Percentiles rank a stretch among this genome's conserved stretches.
Evolutionary conservation across 2,797 vertebrate species (phyloP).

Genomic region (Coranthus polyacanthus): DNA sequence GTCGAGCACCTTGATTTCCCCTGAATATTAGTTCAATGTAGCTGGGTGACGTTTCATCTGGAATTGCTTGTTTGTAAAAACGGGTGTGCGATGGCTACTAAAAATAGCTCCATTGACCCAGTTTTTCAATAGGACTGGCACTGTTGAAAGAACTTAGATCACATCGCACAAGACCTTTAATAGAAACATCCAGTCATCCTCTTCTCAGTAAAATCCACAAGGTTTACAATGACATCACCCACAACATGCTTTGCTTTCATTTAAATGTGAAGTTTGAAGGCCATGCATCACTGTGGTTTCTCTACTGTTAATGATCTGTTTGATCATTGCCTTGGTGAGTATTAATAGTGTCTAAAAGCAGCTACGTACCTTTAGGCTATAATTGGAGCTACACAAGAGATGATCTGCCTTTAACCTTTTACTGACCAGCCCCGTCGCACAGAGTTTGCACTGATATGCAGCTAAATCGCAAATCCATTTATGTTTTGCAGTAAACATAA

Average conservation of each 20-base stretch:
- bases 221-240: constrained; percentile 41
- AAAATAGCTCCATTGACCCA: constrained; percentile 86
- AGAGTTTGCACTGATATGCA: no score
- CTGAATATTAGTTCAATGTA: constrained; percentile 71
- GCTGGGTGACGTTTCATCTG: constrained; percentile 67
- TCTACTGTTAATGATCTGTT: constrained; percentile 7
- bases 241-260: constrained; percentile 29
- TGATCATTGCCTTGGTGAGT: constrained; percentile 24
- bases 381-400: background rate
- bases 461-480: no score
- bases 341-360: constrained; percentile 2
- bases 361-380: background rate
- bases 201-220: constrained; percentile 38
- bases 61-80: constrained; percentile 79
- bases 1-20: constrained; percentile 74
- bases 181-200: constrained; percentile 47
- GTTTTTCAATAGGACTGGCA: constrained; percentile 76
- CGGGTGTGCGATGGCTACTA: constrained; percentile 73
- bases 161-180: constrained; percentile 59
- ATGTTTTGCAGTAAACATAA: no score
- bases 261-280: constrained; percentile 20
- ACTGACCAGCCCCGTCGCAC: background rate
- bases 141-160: constrained; percentile 72
- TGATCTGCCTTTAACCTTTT: constrained; percentile 1
- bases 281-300: constrained; percentile 13